Base-by-base conservation (phyloP, 1,140 invertebrate species). In the Eumaeus atala region DNA sequence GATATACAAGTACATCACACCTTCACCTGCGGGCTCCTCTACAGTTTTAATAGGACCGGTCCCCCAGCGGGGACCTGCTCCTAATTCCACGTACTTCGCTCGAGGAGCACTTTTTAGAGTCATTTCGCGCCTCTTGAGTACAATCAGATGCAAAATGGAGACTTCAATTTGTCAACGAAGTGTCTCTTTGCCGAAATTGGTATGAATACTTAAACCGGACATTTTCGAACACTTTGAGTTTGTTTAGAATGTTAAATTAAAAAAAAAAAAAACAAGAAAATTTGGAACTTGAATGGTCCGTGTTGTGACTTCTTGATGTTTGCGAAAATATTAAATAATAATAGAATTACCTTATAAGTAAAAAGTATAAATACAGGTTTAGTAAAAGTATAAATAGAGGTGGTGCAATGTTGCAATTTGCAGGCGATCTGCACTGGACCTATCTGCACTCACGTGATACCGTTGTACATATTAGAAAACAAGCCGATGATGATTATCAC, bases 21-120 rank as follows among this genome's bases (percentile, higher is more conserved):
- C n/a, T n/a, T n/a, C 67, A 77, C 74, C 74, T 70, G 65, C 61
- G 66, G 60, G 54, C 54, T 50, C 59, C 48, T 34, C 54, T n/a
- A n/a, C n/a, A 61, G 62, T 72, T 67, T 70, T 74, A 77, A 75
- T 74, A 65, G 69, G 62, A 64, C 66, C 66, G 52, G 59, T 62
- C 64, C 65, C 67, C 67, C 54, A n/a, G 44, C 52, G 63, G 64
- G 63, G 64, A 69, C 63, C 67, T 68, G 58, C 58, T 75, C 54
- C 74, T 80, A 75, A 79, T 79, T 79, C 71, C 67, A 74, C 70
- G 67, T 70, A 71, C 72, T 81, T 67, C 59, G 64, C 59, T 76
- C 58, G 50, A 69, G 64, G 56, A 76, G 71, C 67, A 73, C 72
- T 79, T 82, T 78, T 79, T 75, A 74, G 66, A 72, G 63, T 73